These are phyloP conservation scores for Heliconius ethilla DNA, from an alignment of 2,888 invertebrate genomes.

Conservation along the genomic window DNA sequence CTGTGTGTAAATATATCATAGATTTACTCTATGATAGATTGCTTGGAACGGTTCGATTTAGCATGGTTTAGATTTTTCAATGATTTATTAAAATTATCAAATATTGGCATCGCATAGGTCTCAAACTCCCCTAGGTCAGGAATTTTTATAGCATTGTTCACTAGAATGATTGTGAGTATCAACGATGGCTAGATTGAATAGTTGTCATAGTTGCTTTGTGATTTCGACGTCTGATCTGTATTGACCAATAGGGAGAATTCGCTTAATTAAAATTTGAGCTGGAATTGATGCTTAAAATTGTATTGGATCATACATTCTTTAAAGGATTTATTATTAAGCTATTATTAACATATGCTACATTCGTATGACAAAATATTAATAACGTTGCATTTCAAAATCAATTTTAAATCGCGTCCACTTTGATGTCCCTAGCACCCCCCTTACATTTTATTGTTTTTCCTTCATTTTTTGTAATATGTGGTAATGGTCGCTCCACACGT, in stretches of 20 bases:
- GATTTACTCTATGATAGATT: conserved; percentile 79
- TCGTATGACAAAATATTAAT: neutral
- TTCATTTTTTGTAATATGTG: conserved; percentile 81
- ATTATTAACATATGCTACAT: neutral
- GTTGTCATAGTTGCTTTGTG: conserved; percentile 69
- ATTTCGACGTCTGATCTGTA: conserved; percentile 42
- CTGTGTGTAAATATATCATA: conserved; percentile 81
- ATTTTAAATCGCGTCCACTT: conserved; percentile 72
- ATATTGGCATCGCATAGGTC: conserved; percentile 27
- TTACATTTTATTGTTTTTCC: conserved; percentile 77
- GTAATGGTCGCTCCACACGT: conserved; percentile 80
- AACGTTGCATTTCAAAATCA: conserved; percentile 57
- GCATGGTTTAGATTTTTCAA: conserved; percentile 34
- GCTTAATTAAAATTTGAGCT: conserved; percentile 65
- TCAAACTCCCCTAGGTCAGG: conserved; percentile 52
- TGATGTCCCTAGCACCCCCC: conserved; percentile 56
- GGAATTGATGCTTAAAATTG: conserved; percentile 51
- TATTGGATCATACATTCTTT: conserved; percentile 23
- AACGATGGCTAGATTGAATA: conserved; percentile 56
- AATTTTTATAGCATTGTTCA: conserved; percentile 57
- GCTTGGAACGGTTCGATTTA: conserved; percentile 57
- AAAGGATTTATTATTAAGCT: neutral
- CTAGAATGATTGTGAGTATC: conserved; percentile 41
- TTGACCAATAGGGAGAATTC: conserved; percentile 61
- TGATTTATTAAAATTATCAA: conserved; percentile 26